Percentiles rank a stretch among this genome's conserved stretches.
Conservation (phyloP, 2,888 invertebrate species). For the Brachyptera risi region DNA sequence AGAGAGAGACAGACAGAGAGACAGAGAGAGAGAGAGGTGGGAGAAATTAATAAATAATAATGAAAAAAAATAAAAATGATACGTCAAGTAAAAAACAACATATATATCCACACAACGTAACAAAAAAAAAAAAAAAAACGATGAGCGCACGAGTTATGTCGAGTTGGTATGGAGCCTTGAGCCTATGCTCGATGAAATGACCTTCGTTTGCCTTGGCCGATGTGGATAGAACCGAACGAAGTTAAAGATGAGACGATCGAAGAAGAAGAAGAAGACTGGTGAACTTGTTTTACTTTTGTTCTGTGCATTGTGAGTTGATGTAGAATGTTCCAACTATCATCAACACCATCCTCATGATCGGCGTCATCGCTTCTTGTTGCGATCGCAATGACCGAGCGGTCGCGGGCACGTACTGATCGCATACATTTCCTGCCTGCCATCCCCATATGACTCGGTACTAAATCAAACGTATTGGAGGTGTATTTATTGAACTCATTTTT, state of each 20-base stretch:
- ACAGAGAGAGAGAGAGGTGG: no score
- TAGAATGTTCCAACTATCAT: background rate
- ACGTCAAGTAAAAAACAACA: slow-evolving; percentile 14
- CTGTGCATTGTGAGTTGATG: background rate
- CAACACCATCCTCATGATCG: background rate
- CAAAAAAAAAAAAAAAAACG: slow-evolving; percentile 24
- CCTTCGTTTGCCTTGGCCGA: slow-evolving; percentile 28
- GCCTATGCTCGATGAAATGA: slow-evolving; percentile 26
- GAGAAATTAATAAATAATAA: slow-evolving; percentile 8
- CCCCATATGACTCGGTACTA: no score
- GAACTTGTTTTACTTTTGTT: slow-evolving; percentile 16
- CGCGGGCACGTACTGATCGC: slow-evolving; percentile 8
- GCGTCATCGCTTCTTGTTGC: no score
- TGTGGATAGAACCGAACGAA: background rate
- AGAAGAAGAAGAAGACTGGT: slow-evolving; percentile 3
- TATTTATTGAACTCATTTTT: no score
- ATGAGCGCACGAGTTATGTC: slow-evolving; percentile 30
- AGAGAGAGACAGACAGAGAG: no score
- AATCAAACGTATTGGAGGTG: no score
- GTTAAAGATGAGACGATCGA: slow-evolving; percentile 5
- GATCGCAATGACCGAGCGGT: background rate
- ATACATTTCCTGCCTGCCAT: slow-evolving; percentile 7
- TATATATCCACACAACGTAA: background rate
- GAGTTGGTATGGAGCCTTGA: slow-evolving; percentile 22
- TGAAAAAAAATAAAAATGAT: slow-evolving; percentile 2